A percentile compares a stretch with the other conserved stretches of the same genome.
phyloP scores from a whole-genome alignment of 2,113 vertebrate species.

The Butastur rufipennis region DNA sequence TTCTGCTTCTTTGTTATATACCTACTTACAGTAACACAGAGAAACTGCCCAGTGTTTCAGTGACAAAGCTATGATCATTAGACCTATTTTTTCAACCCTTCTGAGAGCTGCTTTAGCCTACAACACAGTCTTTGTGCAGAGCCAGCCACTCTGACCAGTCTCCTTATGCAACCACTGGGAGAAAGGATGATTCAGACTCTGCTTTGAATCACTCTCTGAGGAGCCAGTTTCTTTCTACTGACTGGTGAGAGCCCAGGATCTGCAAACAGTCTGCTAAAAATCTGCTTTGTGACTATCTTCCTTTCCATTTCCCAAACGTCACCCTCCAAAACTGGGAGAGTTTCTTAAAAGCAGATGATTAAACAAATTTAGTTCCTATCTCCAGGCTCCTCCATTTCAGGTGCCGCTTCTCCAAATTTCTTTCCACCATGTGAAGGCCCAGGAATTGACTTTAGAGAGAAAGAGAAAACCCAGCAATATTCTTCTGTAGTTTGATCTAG shows the following conservation, averaged over 20 bases:
- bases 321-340: neutral
- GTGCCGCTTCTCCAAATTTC: neutral
- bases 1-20: neutral
- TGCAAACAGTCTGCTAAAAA: slow-evolving; percentile 12
- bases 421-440: neutral
- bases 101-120: neutral
- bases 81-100: neutral
- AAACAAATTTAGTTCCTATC: neutral
- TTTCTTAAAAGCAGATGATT: slow-evolving; percentile 15
- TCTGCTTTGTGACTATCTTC: slow-evolving; percentile 3
- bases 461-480: neutral
- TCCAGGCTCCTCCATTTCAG: neutral
- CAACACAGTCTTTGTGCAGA: neutral
- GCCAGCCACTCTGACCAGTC: neutral
- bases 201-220: neutral
- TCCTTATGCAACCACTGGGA: neutral
- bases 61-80: neutral
- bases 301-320: neutral
- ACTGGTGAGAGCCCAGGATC: neutral
- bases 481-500: neutral
- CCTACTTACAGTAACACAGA: neutral
- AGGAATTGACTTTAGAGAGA: neutral
- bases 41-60: neutral
- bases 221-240: neutral
- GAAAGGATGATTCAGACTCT: neutral